These are phyloP conservation scores for Oscheius onirici DNA, from an alignment of 2,888 invertebrate genomes.

Conservation along the genomic window DNA sequence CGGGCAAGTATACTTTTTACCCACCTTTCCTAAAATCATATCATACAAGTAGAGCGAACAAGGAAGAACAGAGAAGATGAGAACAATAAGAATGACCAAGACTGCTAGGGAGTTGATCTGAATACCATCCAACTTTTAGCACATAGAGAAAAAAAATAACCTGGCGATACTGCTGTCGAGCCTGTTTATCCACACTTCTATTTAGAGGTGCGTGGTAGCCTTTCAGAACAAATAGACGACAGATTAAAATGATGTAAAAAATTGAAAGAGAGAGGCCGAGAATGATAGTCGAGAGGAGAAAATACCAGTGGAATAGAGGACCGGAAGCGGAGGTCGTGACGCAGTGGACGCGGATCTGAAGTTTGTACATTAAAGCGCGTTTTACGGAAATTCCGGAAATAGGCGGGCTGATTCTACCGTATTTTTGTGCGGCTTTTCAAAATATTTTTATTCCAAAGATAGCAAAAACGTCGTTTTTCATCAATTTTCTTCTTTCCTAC, in stretches of 20 bases:
- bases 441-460: no score
- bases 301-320: slow-evolving; percentile 50
- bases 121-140: background rate
- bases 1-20: no score
- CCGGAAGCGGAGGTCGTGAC: slow-evolving; percentile 57
- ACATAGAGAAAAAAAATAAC: slow-evolving; percentile 17
- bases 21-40: slow-evolving; percentile 47
- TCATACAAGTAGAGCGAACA: slow-evolving; percentile 53
- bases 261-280: slow-evolving; percentile 43
- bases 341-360: slow-evolving; percentile 56
- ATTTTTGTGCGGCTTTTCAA: no score
- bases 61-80: slow-evolving; percentile 56
- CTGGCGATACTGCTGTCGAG: slow-evolving; percentile 43
- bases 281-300: slow-evolving; percentile 45
- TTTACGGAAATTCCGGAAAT: no score
- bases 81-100: slow-evolving; percentile 50
- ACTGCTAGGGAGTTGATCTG: slow-evolving; percentile 55
- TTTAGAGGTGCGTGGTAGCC: slow-evolving; percentile 42
- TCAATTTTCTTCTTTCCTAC: no score
- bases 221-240: slow-evolving; percentile 44
- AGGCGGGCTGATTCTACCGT: no score
- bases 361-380: background rate
- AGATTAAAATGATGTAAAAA: slow-evolving; percentile 45
- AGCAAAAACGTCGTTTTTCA: no score
- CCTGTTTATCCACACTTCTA: slow-evolving; percentile 34